Base-by-base conservation (phyloP, 2,888 invertebrate genomes). In the Limnephilus rhombicus region DNA sequence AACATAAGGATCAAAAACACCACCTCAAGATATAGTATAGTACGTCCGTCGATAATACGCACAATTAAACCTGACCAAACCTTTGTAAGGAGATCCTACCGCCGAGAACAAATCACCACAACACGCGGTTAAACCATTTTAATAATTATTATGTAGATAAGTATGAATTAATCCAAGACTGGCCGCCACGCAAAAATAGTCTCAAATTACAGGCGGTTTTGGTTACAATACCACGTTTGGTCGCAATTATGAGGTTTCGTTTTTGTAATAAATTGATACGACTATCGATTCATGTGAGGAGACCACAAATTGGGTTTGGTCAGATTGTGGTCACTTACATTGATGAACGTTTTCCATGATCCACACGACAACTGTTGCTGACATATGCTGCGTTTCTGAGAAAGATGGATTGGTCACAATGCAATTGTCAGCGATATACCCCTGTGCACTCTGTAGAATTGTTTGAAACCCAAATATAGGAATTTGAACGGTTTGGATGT, bases 81-180 rank as follows among this genome's bases (percentile, higher is more conserved):
- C 37, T 37, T 41, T 86, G 86, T 41, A 41, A 85, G 41, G 49
- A 37, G 85, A 85, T 85, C 85, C 85, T 68, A 41, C 85, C 85
- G 85, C 86, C 86, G 86, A 45, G 86, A 86, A 29, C 49, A 11
- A 45, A 45, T 86, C 86, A 86, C 86, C 86, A 29, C 86, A 86
- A 45, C 41, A 86, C 45, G 86, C 83, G 83, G 83, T 83, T 37
- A 24, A 83, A 83, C 18, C 37, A 18, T 83, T 34, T 83, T 5
- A 68, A 68, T 68, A 68, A 24, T n/a, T 68, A 68, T 68, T 68
- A 68, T 68, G 68, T 24, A 68, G 68, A 24, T 68, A n/a, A 1
- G 68, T 68, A 68, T 68, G 5, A 24, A 68, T 68, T 1, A 68
- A 68, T 24, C 9, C 68, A 68, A 68, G 68, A 68, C 24, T n/a